A percentile compares a stretch with the other conserved stretches of the same genome.
Evolutionary conservation across 1,140 invertebrate species (phyloP).

Genomic region (Brachionus plicatilis): DNA sequence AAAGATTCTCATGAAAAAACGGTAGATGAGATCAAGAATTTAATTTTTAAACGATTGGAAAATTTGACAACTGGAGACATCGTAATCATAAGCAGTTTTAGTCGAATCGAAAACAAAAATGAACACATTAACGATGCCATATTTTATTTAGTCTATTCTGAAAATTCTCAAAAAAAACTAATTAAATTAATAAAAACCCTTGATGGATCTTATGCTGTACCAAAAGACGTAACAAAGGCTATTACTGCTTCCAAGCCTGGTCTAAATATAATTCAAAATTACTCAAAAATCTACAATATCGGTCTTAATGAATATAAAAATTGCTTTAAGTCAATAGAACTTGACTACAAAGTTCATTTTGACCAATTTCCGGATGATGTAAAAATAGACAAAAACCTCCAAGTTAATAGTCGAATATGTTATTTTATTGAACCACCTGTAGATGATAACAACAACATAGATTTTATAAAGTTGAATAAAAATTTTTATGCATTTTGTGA

Average conservation of each 20-base stretch:
- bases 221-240: not conserved
- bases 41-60: not conserved
- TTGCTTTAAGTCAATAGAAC: slow-evolving; percentile 18
- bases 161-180: not conserved
- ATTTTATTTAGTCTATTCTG: not conserved
- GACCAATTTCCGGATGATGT: not conserved
- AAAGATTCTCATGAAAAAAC: not conserved
- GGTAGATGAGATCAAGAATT: not conserved
- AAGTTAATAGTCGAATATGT: not conserved
- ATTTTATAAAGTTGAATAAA: not conserved
- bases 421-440: slow-evolving; percentile 4
- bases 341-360: not conserved
- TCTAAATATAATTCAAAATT: not conserved
- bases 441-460: slow-evolving; percentile 2
- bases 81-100: not conserved
- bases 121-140: not conserved
- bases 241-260: not conserved
- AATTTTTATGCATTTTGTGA: slow-evolving; percentile 11
- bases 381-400: not conserved
- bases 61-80: not conserved
- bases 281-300: not conserved
- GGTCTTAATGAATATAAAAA: slow-evolving; percentile 15
- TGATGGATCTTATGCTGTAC: not conserved
- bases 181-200: not conserved
- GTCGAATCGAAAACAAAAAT: not conserved